A percentile compares a stretch with the other conserved stretches of the same genome.
These are phyloP conservation scores for Lophius americanus DNA, from an alignment of 2,797 vertebrate genomes.

Conservation along the genomic window DNA sequence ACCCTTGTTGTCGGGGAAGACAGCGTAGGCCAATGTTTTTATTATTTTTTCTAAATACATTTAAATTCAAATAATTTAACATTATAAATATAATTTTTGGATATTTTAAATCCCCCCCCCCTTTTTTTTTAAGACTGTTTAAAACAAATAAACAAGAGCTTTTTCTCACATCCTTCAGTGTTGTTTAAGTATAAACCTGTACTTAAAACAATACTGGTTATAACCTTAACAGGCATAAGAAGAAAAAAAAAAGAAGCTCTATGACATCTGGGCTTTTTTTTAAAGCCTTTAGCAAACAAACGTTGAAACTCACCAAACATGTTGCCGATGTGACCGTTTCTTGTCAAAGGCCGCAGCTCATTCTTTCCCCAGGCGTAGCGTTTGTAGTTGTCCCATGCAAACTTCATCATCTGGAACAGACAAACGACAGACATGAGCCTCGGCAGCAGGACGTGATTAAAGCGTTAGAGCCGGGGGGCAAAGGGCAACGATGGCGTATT, in stretches of 20 bases:
- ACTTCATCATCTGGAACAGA: conserved; percentile 96
- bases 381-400: conserved; percentile 96
- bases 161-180: no score
- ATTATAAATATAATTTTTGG: no score
- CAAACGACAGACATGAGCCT: conserved; percentile 34
- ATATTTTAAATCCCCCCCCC: no score
- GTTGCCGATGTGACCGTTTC: conserved; percentile 92
- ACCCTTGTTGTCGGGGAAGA: no score
- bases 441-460: conserved; percentile 52
- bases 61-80: no score
- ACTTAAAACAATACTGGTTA: no score
- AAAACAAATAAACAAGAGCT: no score
- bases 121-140: no score
- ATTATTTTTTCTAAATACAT: no score
- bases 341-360: conserved; percentile 92
- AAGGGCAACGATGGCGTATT: conserved; percentile 58
- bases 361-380: conserved; percentile 93
- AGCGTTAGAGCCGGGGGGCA: conserved; percentile 52
- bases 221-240: no score
- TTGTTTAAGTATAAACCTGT: no score
- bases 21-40: no score
- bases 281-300: conserved; percentile 9
- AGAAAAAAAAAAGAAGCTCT: background rate
- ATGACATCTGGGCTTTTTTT: conserved; percentile 7
- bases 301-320: conserved; percentile 92